phyloP scores from a whole-genome alignment of 1,140 invertebrate genomes.

The Eulimnadia texana region DNA sequence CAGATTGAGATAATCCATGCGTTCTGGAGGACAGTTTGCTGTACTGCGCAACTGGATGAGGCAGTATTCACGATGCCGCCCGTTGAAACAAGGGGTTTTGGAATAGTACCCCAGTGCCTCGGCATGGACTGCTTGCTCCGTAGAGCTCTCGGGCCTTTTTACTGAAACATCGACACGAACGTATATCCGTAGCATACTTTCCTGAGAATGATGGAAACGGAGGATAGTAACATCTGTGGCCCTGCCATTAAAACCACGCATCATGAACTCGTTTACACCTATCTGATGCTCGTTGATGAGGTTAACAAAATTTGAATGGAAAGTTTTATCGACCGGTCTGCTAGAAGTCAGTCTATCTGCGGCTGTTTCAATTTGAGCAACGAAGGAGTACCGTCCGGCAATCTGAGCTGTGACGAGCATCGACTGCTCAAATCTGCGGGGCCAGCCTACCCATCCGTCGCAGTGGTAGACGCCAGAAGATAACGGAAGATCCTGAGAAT shows the following conservation, averaged over 20 bases:
- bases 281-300: not conserved
- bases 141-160: no score
- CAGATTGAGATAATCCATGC: not conserved
- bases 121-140: not conserved
- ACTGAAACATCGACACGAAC: no score
- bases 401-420: not conserved
- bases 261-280: not conserved
- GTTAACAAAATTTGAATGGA: not conserved
- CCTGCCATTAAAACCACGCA: not conserved
- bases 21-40: not conserved
- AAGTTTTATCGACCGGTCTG: not conserved
- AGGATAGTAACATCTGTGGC: not conserved
- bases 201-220: not conserved
- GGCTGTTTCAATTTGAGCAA: not conserved
- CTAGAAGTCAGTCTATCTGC: not conserved
- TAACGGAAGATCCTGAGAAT: not conserved
- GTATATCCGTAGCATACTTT: no score
- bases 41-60: not conserved
- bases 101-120: not conserved
- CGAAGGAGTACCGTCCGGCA: not conserved
- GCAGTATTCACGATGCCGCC: not conserved
- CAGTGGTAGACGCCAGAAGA: not conserved
- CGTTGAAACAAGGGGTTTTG: not conserved
- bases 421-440: not conserved
- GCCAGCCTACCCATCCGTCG: slow-evolving; percentile 5